phyloP scores from a whole-genome alignment of 2,888 invertebrate species.

The Pinctada fucata region DNA sequence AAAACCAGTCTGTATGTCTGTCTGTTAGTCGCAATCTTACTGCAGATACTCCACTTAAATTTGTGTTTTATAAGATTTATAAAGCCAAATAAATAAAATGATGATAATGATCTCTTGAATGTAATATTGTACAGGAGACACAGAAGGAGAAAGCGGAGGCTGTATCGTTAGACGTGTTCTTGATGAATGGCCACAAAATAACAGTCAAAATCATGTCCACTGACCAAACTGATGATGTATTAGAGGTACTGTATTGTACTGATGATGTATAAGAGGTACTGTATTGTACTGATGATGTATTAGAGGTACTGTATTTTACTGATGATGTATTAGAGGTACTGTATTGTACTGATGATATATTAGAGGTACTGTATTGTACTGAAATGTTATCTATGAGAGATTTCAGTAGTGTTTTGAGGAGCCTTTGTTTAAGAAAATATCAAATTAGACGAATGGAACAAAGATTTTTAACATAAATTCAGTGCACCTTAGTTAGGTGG shows the following conservation, averaged over 20 bases:
- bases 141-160: slow-evolving; percentile 78
- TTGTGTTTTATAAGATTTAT: too few species aligned
- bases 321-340: slow-evolving; percentile 85
- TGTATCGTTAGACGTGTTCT: slow-evolving; percentile 87
- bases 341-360: background rate
- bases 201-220: slow-evolving; percentile 87
- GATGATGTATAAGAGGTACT: background rate
- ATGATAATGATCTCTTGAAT: too few species aligned
- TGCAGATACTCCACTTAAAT: too few species aligned
- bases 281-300: background rate
- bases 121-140: slow-evolving; percentile 81
- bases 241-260: slow-evolving; percentile 79
- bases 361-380: background rate
- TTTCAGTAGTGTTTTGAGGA: too few species aligned
- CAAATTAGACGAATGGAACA: too few species aligned
- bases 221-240: slow-evolving; percentile 89
- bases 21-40: too few species aligned
- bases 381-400: too few species aligned
- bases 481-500: too few species aligned
- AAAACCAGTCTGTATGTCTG: too few species aligned
- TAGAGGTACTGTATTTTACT: slow-evolving; percentile 78
- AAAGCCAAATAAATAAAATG: too few species aligned
- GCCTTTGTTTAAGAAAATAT: too few species aligned
- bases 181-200: slow-evolving; percentile 92
- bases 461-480: too few species aligned